Base-by-base conservation (phyloP, 2,113 vertebrate genomes). In the Entomyzon cyanotis region DNA sequence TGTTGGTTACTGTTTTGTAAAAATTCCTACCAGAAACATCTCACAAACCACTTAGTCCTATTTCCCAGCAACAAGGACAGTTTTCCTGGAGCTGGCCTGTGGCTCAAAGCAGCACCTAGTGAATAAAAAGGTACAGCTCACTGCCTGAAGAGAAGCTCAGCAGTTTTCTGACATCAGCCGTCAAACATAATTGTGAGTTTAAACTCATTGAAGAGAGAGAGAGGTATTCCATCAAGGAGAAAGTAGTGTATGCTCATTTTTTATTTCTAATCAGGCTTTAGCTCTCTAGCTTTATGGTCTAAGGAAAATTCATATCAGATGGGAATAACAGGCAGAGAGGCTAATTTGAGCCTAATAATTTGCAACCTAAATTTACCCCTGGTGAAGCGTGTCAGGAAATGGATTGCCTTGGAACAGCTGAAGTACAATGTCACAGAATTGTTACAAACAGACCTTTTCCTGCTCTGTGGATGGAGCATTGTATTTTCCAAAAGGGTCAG, bases 311-410 rank as follows among this genome's bases (percentile, higher is more conserved):
- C 19, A 4, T 78, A 87, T 91, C 69, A 78, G 35, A 71, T 88
- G 59, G 63, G 50, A 93, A 83, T 89, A 91, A 47, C n/a, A 85
- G 80, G 12, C 25, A 56, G 80, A 88, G 63, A 81, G 41, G 62
- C 87, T 92, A 91, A 92, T 94, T 91, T 82, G 67, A 70, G 19
- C 33, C 19, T 53, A 67, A 84, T 93, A 94, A 91, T 89, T 89
- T 89, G 39, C 89, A 91, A 68, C 46, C 39, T 82, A 41, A 53
- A 47, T 93, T 77, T 90, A 49, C 12, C 82, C 23, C 41, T 78
- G 35, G 55, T 91, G 78, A 47, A 75, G 25, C 0, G 0, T 60
- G 30, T 75, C 41, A 71, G 55, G 60, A 86, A 95, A 74, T 31
- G 3, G 24, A 80, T 86, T 78, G 16, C 28, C 62, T 81, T 90